These are phyloP conservation scores for Muntiacus reevesi DNA, from an alignment of 2,113 vertebrate genomes.

Conservation along the genomic window DNA sequence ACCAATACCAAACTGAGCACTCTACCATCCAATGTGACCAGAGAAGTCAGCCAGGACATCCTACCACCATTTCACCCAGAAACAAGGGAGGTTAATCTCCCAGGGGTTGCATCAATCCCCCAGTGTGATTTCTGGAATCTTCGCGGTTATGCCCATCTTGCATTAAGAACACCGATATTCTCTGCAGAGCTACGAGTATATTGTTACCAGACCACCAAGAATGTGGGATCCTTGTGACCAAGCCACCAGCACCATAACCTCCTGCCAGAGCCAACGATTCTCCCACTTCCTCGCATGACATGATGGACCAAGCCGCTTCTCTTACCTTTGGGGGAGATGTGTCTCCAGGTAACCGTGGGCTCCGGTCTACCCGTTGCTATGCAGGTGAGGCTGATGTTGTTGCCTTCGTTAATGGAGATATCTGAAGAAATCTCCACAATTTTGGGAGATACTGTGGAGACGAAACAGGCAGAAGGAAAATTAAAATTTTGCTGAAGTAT, in stretches of 20 bases:
- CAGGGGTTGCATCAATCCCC: neutral
- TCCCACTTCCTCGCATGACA: neutral
- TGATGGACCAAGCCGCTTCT: fast-evolving
- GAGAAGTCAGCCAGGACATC: neutral
- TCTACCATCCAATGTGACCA: neutral
- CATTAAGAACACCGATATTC: neutral
- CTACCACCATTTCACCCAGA: neutral
- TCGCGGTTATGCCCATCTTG: neutral
- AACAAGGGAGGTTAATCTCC: neutral
- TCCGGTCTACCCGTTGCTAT: slow-evolving; percentile 95
- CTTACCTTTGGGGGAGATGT: slow-evolving; percentile 94
- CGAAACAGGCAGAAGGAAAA: slow-evolving; percentile 41
- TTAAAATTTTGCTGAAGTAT: neutral
- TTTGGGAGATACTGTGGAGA: slow-evolving; percentile 93
- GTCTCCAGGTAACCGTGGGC: slow-evolving; percentile 94
- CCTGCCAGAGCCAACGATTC: fast-evolving
- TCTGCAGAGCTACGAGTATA: fast-evolving
- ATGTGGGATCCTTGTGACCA: fast-evolving
- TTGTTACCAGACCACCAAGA: neutral
- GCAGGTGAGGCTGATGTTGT: slow-evolving; percentile 94
- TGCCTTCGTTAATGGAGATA: slow-evolving; percentile 96
- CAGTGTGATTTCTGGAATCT: neutral
- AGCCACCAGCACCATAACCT: neutral
- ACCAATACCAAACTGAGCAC: fast-evolving
- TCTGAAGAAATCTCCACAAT: slow-evolving; percentile 95